Percentiles rank a stretch among this genome's conserved stretches.
phyloP scores from a whole-genome alignment of 2,797 vertebrate species.

The Sandelia bainsii region DNA sequence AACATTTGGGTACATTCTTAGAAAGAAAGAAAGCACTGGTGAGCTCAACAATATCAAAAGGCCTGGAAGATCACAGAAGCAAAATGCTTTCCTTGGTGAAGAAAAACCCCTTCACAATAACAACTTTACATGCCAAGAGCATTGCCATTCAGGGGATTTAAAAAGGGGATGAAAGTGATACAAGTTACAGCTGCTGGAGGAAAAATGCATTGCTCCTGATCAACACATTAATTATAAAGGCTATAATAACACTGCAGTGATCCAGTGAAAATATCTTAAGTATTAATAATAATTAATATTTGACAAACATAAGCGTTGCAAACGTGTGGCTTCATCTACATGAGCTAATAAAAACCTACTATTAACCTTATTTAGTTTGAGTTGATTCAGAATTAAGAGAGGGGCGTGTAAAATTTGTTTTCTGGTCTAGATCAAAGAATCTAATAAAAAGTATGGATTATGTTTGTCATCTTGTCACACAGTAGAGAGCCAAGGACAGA shows the following conservation, averaged over 20 bases:
- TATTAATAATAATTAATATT: too few relatives aligned
- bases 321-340: slow-evolving; percentile 5
- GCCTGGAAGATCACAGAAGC: too few relatives aligned
- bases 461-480: slow-evolving; percentile 29
- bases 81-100: too few relatives aligned
- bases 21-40: too few relatives aligned
- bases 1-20: too few relatives aligned
- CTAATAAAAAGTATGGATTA: neutral
- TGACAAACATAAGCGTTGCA: too few relatives aligned
- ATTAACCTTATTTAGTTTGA: neutral
- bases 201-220: slow-evolving; percentile 2
- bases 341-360: neutral
- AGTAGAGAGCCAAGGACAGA: slow-evolving; percentile 4
- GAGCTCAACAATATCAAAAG: too few relatives aligned
- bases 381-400: neutral
- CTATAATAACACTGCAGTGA: neutral
- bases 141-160: neutral
- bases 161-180: slow-evolving; percentile 6
- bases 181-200: neutral
- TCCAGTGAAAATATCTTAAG: neutral
- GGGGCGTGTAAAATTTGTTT: neutral
- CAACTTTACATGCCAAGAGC: neutral
- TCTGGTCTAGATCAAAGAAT: neutral
- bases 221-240: neutral
- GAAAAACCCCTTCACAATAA: too few relatives aligned